Evolutionary conservation across 2,888 invertebrate genomes (phyloP), one percentile per base, ranked within the genome.

Genomic region (Conus canariensis): DNA sequence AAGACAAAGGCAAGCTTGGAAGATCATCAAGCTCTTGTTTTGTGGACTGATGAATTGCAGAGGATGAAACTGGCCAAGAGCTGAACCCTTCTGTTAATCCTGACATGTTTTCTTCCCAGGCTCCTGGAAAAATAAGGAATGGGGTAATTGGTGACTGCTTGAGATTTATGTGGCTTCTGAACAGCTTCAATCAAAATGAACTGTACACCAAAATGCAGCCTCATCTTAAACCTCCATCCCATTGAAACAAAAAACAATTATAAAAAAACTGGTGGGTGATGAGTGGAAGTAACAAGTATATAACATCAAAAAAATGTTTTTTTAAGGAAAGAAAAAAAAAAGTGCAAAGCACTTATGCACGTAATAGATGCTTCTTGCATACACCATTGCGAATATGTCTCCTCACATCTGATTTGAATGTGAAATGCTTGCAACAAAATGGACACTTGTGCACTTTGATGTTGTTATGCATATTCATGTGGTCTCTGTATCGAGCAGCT

Each of bases 391-490:
- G 59, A 60, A 85, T 59, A 25, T 85, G 85, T 59, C 85, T 59
- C 25, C 60, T 60, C 22, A 85, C 85, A 60, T 85, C 85, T 7
- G 85, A 85, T 16, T 85, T 85, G 25, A 85, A 85, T 5, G 60
- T 60, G 25, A 85, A 85, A 14, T 25, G 85, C 25, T 85, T 86
- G 30, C 25, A 86, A 67, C 86, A 86, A 67, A 45, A 45, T 16
- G 64, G 86, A 45, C 86, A 86, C 67, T 86, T 64, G 67, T 86
- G 86, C 60, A 60, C 86, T 16, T 86, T 86, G 67, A 86, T 86
- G 67, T 86, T 86, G 60, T 86, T 86, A 67, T 86, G 86, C 86
- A 86, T 86, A 67, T 86, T 86, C 86, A 86, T 67, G 67, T 86
- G 86, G 67, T 86, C 86, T 45, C 64, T 25, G 67, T 67, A 86